phyloP scores from a whole-genome alignment of 35 echinoderm and acorn worm genomes.

The Apostichopus californicus region DNA sequence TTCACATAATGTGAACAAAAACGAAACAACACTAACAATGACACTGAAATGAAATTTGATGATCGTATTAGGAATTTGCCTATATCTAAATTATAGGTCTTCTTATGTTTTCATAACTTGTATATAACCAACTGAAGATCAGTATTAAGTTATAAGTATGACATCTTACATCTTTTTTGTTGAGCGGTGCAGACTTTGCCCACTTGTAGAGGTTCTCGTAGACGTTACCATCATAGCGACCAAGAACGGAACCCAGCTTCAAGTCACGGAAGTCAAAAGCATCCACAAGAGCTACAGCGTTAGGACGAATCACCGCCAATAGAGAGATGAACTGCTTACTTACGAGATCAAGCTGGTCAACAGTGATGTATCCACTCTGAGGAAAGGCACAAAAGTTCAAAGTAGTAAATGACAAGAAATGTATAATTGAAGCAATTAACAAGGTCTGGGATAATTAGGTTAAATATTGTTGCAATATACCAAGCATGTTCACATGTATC shows the following conservation, averaged over 20 bases:
- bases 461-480: background rate
- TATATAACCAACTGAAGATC: no score
- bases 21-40: no score
- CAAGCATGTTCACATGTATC: no score
- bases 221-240: constrained; percentile 94
- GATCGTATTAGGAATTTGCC: no score
- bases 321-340: constrained; percentile 55
- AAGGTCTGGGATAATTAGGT: background rate
- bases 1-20: no score
- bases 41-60: no score
- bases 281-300: constrained; percentile 82
- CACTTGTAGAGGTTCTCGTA: constrained; percentile 95
- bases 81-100: no score
- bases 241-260: constrained; percentile 74
- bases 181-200: constrained; percentile 85
- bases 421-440: background rate
- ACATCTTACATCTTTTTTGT: constrained; percentile 82
- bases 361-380: constrained; percentile 83
- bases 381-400: background rate
- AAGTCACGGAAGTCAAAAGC: constrained; percentile 83
- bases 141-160: no score
- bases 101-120: no score
- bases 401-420: background rate
- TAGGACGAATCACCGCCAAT: constrained; percentile 69
- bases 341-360: constrained; percentile 36